A percentile compares a stretch with the other conserved stretches of the same genome.
Conservation (phyloP, 2,113 vertebrate genomes). For the Nanorana parkeri region DNA sequence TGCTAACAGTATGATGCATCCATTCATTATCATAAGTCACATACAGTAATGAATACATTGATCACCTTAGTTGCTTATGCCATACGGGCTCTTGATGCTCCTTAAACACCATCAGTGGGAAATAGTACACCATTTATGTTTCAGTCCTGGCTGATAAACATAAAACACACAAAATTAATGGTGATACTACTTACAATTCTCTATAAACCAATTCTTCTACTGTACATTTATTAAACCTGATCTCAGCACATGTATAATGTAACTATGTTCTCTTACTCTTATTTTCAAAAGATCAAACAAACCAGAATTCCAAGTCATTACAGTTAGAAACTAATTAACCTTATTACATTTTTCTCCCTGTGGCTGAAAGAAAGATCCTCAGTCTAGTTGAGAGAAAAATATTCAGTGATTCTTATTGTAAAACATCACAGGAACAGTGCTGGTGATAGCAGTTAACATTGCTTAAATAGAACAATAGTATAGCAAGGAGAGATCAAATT, state of each 20-base stretch:
- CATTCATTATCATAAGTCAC: slow-evolving; percentile 59
- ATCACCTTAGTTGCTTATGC: slow-evolving; percentile 47
- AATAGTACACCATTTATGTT: slow-evolving; percentile 60
- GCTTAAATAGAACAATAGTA: slow-evolving; percentile 46
- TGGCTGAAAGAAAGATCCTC: slow-evolving; percentile 21
- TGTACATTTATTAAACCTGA: not conserved
- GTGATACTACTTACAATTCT: slow-evolving; percentile 31
- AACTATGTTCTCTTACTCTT: not conserved
- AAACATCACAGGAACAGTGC: slow-evolving; percentile 44
- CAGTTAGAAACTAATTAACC: slow-evolving; percentile 44
- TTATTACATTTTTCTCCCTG: slow-evolving; percentile 29
- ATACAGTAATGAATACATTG: slow-evolving; percentile 56
- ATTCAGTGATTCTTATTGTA: not conserved
- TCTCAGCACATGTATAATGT: not conserved
- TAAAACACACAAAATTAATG: slow-evolving; percentile 60
- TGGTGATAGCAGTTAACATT: slow-evolving; percentile 38
- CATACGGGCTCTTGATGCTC: slow-evolving; percentile 46
- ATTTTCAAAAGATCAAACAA: slow-evolving; percentile 32
- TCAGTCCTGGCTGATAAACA: slow-evolving; percentile 58
- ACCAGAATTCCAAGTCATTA: slow-evolving; percentile 22
- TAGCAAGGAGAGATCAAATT: slow-evolving; percentile 35
- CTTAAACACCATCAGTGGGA: slow-evolving; percentile 58
- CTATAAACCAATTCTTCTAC: not conserved
- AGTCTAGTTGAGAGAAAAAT: not conserved
- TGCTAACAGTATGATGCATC: slow-evolving; percentile 56